Base-by-base conservation (phyloP, 2,797 vertebrate species). In the Galagoides demidoff region DNA sequence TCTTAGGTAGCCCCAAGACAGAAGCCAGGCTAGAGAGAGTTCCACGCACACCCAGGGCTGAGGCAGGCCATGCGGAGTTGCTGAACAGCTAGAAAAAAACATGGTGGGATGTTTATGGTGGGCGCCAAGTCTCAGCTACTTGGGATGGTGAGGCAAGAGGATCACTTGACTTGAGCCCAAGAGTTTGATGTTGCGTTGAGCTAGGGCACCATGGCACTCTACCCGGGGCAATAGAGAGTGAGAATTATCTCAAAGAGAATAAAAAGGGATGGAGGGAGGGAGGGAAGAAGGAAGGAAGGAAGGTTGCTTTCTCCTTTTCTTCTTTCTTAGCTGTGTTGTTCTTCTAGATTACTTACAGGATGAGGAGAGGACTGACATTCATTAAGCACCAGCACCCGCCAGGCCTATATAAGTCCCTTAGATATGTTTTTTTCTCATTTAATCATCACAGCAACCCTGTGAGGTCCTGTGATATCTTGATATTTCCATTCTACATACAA, bases 41-140 rank as follows among this genome's bases (percentile, higher is more conserved):
- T 59, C 39, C 3, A 12, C 0, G 0, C 10, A 63, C 76, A 11
- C 84, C 61, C 16, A 0, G 23, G 81, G 52, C 49, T 27, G 2
- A 73, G n/a, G 71, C 12, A 0, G 45, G 34, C 17, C 0, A 0
- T 5, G 0, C 1, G 7, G 3, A 55, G 14, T 43, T 16, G 4
- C 71, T 3, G 23, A 29, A 3, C 23, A 13, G n/a, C 43, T 43
- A 52, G 49, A 52, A 52, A 52, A 52, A 52, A 52, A 14, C 49
- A 52, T 14, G 5, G 49, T 4, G 14, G 49, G 49, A 52, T 52
- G 49, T 52, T 16, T 52, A 16, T 52, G 49, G 49, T 52, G 49
- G 14, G 49, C 0, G 3, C 14, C 49, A 16, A 16, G 14, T 52
- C 49, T 52, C 49, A 52, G 49, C 49, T 16, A 52, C 49, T 52